Percentiles rank a stretch among this genome's conserved stretches.
phyloP scores from a whole-genome alignment of 2,113 vertebrate genomes.

The Protobothrops mucrosquamatus region DNA sequence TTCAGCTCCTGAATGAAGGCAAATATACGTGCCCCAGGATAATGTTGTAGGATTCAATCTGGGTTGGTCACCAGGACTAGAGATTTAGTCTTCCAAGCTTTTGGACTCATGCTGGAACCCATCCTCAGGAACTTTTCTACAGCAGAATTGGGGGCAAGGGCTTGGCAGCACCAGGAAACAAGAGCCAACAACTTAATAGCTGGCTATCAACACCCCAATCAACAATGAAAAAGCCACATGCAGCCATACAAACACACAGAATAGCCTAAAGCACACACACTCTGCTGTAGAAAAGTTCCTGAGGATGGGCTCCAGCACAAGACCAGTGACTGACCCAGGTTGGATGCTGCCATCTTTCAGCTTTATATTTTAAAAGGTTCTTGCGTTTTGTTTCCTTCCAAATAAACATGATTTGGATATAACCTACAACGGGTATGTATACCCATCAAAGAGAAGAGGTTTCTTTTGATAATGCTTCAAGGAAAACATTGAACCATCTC shows the following conservation, averaged over 20 bases:
- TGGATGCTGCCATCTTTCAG: neutral
- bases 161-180: neutral
- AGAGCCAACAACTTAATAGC: neutral
- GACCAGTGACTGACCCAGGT: neutral
- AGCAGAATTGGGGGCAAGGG: neutral
- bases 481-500: neutral
- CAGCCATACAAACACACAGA: neutral
- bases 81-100: neutral
- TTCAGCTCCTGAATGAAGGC: neutral
- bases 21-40: neutral
- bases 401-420: neutral
- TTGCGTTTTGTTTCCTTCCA: neutral
- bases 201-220: neutral
- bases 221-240: neutral
- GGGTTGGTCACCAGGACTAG: neutral
- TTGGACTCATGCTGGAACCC: neutral
- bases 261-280: neutral
- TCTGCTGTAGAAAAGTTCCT: too few species aligned
- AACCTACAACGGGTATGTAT: neutral
- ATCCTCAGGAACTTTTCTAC: neutral
- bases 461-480: neutral
- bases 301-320: too few species aligned
- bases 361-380: neutral
- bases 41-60: neutral
- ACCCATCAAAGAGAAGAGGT: neutral